Base-by-base conservation (phyloP, 2,797 vertebrate genomes). In the Monodelphis domestica region DNA sequence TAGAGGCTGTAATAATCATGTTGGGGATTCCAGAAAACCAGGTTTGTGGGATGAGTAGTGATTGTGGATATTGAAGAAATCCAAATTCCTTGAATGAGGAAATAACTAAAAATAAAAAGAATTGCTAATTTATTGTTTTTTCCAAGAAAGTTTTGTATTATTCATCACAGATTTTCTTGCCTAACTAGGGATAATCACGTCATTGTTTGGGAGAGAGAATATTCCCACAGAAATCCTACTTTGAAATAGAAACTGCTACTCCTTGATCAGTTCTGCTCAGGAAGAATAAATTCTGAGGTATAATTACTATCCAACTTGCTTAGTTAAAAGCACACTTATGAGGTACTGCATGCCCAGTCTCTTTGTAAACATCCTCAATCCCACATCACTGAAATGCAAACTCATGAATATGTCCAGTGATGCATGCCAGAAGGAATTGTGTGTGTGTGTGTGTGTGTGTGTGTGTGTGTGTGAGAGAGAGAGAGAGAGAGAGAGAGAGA, bases 161-260 rank as follows among this genome's bases (percentile, higher is more conserved):
- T 12, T 59, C 21, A 93, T 70, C 29, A 87, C 30, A 92, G 53
- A 14, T 84, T 84, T 88, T 57, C 54, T 70, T 84, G 90, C 0
- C 0, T 33, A 93, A 87, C 45, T 87, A 94, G 0, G 63, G 38
- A 95, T 87, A 90, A n/a, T 93, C 70, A 84, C 4, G 84, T 26
- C 24, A 38, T 10, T 30, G 1, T 87, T 3, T 28, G 6, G 17
- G 38, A 38, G 15, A 89, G 50, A 94, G 89, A 93, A 88, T 7
- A 50, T 57, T 92, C 38, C n/a, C 93, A 88, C 29, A 51, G 57
- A 95, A 94, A 94, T 89, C 11, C 70, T 84, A 45, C 38, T 84
- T 50, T 84, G 38, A 26, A 84, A 84, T 11, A 84, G 70, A 84
- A 38, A 90, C 87, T 33, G 92, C 53, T 5, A 11, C 50, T 90